Conservation (phyloP, 2,888 invertebrate genomes). For the Dryocosmus kuriphilus region DNA sequence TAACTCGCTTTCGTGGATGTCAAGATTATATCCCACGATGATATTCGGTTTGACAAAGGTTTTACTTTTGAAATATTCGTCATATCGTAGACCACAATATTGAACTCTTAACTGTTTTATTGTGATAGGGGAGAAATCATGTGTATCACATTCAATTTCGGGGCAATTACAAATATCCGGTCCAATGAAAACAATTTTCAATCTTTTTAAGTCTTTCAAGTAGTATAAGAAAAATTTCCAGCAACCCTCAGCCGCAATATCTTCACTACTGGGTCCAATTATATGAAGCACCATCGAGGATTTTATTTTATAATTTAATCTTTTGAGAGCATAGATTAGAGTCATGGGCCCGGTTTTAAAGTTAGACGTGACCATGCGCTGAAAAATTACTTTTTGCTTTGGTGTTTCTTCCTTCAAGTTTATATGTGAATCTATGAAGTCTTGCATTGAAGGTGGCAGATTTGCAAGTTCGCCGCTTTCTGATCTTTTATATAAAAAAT, state of each 20-base stretch:
- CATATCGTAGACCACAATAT: conserved; percentile 57
- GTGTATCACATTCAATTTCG: neutral
- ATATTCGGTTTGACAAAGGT: conserved; percentile 61
- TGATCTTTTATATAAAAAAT: too few species aligned
- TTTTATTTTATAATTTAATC: conserved; percentile 50
- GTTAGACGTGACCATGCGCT: conserved; percentile 53
- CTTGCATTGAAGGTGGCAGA: too few species aligned
- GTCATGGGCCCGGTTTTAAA: conserved; percentile 68
- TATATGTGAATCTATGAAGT: too few species aligned
- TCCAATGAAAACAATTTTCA: conserved; percentile 19
- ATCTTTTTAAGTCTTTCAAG: conserved; percentile 38
- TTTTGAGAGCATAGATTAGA: conserved; percentile 64
- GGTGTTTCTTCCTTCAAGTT: too few species aligned
- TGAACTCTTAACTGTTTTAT: conserved; percentile 55
- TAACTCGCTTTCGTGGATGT: neutral
- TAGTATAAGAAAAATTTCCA: neutral
- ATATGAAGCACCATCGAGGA: conserved; percentile 64
- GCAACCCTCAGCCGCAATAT: too few species aligned
- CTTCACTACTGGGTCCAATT: too few species aligned
- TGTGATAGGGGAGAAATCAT: neutral
- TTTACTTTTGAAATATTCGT: conserved; percentile 57
- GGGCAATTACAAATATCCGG: too few species aligned
- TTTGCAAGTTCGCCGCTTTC: too few species aligned
- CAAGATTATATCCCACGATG: conserved; percentile 66
- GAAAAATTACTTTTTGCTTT: neutral